Percentiles rank a stretch among this genome's conserved stretches.
These are phyloP conservation scores for Sinodicranocentrus sp. DNA, from an alignment of 2,888 invertebrate species.

Conservation along the genomic window DNA sequence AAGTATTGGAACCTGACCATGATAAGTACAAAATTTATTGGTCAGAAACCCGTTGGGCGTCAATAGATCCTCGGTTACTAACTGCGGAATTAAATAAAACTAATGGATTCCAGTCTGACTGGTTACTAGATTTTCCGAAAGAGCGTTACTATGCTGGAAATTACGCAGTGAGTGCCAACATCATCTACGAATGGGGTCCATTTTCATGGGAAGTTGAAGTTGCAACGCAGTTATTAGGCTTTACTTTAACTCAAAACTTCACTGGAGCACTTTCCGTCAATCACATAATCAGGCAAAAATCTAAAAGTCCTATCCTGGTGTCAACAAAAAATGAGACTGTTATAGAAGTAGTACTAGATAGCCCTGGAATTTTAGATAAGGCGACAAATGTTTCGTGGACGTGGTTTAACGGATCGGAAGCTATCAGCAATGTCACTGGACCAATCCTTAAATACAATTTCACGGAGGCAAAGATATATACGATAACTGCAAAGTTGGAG, in stretches of 20 bases:
- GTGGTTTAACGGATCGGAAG: constrained; percentile 65
- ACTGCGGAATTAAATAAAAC: constrained; percentile 47
- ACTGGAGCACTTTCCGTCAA: constrained; percentile 68
- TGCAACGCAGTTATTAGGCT: constrained; percentile 44
- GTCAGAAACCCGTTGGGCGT: constrained; percentile 54
- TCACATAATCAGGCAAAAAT: constrained; percentile 59
- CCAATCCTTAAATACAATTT: constrained; percentile 70
- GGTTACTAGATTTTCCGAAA: constrained; percentile 63
- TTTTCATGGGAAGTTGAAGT: constrained; percentile 50
- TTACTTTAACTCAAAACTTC: constrained; percentile 64
- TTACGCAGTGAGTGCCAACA: constrained; percentile 64
- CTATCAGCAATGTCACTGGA: constrained; percentile 67
- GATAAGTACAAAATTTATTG: constrained; percentile 66
- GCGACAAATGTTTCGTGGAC: constrained; percentile 68
- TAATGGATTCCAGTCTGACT: constrained; percentile 69
- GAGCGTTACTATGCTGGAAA: constrained; percentile 52
- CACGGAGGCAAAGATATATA: constrained; percentile 66
- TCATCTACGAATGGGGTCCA: constrained; percentile 53
- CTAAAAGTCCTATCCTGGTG: constrained; percentile 57
- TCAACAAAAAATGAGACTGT: constrained; percentile 69
- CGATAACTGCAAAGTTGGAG: constrained; percentile 62
- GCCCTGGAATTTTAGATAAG: constrained; percentile 55
- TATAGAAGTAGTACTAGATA: constrained; percentile 67
- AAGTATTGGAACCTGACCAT: constrained; percentile 79
- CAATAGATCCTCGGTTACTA: neutral